Evolutionary conservation across 2,888 invertebrate species (phyloP).

Genomic region (Limnephilus marmoratus): DNA sequence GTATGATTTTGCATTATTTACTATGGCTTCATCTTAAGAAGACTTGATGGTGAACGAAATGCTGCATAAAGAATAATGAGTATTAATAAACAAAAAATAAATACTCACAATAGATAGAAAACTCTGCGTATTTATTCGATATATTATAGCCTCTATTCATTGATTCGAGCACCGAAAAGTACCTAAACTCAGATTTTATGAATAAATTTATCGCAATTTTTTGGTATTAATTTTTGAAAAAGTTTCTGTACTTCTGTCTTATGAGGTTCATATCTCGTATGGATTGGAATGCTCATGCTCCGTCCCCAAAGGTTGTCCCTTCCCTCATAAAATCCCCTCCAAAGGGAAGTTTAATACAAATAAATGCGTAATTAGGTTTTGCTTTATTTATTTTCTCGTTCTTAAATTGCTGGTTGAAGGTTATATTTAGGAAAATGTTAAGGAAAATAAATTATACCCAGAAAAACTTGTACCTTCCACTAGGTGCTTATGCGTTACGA

Average conservation of each 20-base stretch:
- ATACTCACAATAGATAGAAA: too few species aligned
- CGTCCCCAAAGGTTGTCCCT: background rate
- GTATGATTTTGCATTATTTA: too few species aligned
- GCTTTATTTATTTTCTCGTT: background rate
- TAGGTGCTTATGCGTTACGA: background rate
- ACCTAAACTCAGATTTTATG: too few species aligned
- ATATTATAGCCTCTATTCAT: too few species aligned
- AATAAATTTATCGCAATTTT: too few species aligned
- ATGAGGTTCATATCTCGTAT: background rate
- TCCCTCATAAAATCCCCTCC: background rate
- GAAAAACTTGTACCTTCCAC: background rate
- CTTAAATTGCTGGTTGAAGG: background rate
- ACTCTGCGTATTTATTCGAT: too few species aligned
- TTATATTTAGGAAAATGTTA: background rate
- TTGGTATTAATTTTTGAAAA: too few species aligned
- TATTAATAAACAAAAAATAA: too few species aligned
- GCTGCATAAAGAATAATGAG: too few species aligned
- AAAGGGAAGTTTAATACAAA: background rate
- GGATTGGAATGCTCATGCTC: background rate
- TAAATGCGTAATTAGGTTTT: background rate
- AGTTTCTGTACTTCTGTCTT: background rate
- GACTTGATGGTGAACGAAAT: too few species aligned
- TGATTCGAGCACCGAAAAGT: too few species aligned
- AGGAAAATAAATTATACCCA: background rate
- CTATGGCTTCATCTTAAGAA: too few species aligned